Evolutionary conservation across 1,140 invertebrate species (phyloP).

Genomic region (Panulirus ornatus): DNA sequence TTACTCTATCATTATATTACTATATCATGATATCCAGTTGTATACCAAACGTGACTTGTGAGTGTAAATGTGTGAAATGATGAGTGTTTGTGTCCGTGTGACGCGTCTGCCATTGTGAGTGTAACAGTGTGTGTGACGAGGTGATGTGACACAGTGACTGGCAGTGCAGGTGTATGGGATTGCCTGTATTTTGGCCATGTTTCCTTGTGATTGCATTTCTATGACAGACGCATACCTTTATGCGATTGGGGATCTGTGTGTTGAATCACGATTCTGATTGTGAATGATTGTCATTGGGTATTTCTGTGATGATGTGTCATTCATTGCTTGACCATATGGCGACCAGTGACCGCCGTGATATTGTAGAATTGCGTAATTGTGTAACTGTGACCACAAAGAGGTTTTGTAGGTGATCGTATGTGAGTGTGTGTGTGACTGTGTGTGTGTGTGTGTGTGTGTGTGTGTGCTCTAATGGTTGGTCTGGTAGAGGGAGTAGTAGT

Average conservation of each 20-base stretch:
- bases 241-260: neutral
- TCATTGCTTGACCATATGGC: too few species aligned
- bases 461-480: neutral
- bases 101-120: neutral
- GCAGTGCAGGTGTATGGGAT: too few species aligned
- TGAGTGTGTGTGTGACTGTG: neutral
- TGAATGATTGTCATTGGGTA: neutral
- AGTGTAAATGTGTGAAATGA: neutral
- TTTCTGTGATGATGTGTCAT: neutral
- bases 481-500: conserved; percentile 85
- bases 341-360: too few species aligned
- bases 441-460: neutral
- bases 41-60: too few species aligned
- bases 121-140: neutral
- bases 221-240: too few species aligned
- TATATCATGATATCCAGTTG: too few species aligned
- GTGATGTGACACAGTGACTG: too few species aligned
- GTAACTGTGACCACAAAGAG: neutral
- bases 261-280: neutral
- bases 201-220: too few species aligned
- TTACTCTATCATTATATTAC: too few species aligned
- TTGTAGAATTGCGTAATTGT: too few species aligned
- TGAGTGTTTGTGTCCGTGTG: neutral
- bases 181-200: too few species aligned
- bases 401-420: neutral